Evolutionary conservation across 2,113 vertebrate genomes (phyloP), one percentile per base, ranked within the genome.

Genomic region (Scophthalmus maximus): DNA sequence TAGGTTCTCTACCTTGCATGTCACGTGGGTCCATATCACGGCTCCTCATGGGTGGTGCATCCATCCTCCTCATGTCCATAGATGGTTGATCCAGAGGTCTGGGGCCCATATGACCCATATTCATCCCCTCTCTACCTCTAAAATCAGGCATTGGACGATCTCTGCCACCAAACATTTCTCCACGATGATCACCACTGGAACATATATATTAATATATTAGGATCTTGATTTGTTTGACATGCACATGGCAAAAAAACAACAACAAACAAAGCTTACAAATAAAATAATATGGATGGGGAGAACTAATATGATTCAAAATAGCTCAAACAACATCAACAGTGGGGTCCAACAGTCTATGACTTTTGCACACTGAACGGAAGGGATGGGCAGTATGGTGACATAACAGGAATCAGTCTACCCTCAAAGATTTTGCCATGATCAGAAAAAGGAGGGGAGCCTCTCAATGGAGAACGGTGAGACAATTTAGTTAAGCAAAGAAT

Each of bases 21-120:
- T 96, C 95, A 68, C 94, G 90, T 81, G 93, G 91, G 2, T 96
- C 96, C 90, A 95, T 91, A 22, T 95, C 94, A 47, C 92, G 90
- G 5, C 94, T 94, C 88, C 95, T 94, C 89, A 95, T 95, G 68
- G 94, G 83, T 2, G 94, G 91, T 75, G 93, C 92, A 46, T 94
- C 95, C 68, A 96, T 95, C 73, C 96, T 94, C 83, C 96, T 95
- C 76, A 96, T 96, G 60, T 96, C 95, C 93, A 95, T 89, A 3
- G 91, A 90, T 57, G 95, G 95, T 18, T 92, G 58, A 81, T 96
- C 95, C 59, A 90, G 93, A 15, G 94, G 95, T 87, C 96, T 94
- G 44, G 94, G 94, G 67, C 94, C 96, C 94, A 95, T 94, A 29
- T 49, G 84, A 51, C 90, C 87, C 94, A 96, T 95, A 63, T 64